These are phyloP conservation scores for Xiphophorus couchianus DNA, from an alignment of 2,113 vertebrate species.

Conservation along the genomic window DNA sequence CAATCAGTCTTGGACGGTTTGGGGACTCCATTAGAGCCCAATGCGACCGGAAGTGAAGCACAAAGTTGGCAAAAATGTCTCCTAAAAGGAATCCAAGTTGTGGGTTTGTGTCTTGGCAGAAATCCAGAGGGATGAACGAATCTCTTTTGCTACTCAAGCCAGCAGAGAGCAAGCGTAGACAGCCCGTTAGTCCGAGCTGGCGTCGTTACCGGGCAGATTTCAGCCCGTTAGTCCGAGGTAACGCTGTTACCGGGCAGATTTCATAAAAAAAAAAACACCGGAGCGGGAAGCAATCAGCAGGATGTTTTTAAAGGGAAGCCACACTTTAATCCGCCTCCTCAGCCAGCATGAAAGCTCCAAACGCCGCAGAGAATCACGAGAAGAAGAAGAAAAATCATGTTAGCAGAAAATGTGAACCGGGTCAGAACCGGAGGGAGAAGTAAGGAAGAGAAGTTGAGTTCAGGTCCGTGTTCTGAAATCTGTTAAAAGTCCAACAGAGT, in stretches of 20 bases:
- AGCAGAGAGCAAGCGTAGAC: conserved; percentile 76
- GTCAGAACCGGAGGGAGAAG: conserved; percentile 53
- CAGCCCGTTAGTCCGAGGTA: too few species aligned
- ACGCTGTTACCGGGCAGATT: too few species aligned
- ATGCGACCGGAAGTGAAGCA: background rate
- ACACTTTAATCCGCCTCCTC: background rate
- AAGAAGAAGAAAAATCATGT: conserved; percentile 30
- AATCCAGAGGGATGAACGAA: conserved; percentile 1
- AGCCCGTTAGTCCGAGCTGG: background rate
- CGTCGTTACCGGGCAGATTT: too few species aligned
- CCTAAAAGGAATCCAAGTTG: conserved; percentile 4
- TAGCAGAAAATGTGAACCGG: conserved; percentile 52
- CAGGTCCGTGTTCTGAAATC: conserved; percentile 54
- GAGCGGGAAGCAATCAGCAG: conserved; percentile 10
- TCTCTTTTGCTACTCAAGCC: conserved; percentile 77
- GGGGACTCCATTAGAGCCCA: background rate
- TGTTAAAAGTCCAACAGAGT: conserved; percentile 46
- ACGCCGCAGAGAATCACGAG: conserved; percentile 22
- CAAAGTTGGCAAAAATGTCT: conserved; percentile 18
- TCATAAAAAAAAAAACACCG: background rate
- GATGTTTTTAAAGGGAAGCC: conserved; percentile 1
- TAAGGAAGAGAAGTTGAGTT: conserved; percentile 45
- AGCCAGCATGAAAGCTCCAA: background rate
- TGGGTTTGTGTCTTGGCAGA: background rate
- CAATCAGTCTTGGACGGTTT: conserved; percentile 21